Conservation (phyloP, 2,113 vertebrate genomes). For the Apeltes quadracus region DNA sequence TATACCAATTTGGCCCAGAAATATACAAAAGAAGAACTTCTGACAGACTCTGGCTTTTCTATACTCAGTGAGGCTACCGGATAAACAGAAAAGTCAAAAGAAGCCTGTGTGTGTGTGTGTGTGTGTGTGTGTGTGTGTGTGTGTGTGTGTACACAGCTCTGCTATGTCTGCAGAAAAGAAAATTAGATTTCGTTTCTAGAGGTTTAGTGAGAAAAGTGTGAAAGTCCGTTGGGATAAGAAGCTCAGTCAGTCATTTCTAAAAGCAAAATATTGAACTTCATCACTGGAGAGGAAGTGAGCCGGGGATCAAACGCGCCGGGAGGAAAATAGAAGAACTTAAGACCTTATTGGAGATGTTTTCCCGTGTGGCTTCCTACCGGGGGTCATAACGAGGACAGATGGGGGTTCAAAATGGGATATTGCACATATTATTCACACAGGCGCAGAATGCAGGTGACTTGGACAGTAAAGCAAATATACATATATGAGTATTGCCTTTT, state of each 20-base stretch:
- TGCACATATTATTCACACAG: background rate
- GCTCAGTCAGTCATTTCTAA: slow-evolving; percentile 50
- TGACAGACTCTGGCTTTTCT: background rate
- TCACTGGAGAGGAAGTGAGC: background rate
- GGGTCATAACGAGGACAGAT: background rate
- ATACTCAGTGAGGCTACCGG: background rate
- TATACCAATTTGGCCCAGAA: slow-evolving; percentile 22
- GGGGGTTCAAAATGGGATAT: background rate
- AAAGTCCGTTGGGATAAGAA: slow-evolving; percentile 48
- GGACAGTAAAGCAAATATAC: too few relatives aligned
- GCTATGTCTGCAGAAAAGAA: slow-evolving; percentile 24
- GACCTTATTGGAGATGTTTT: slow-evolving; percentile 24
- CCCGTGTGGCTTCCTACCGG: too few relatives aligned
- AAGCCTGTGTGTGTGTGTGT: background rate
- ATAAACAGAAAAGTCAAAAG: slow-evolving; percentile 28
- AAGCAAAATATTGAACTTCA: slow-evolving; percentile 49
- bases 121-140: background rate
- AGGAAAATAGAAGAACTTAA: background rate
- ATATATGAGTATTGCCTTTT: too few relatives aligned
- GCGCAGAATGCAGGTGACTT: background rate
- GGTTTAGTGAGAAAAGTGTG: slow-evolving; percentile 52
- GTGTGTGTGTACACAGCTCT: background rate
- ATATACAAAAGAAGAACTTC: slow-evolving; percentile 6
- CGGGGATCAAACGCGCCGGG: slow-evolving; percentile 6
- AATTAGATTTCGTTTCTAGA: slow-evolving; percentile 50